These are phyloP conservation scores for Xiphydria camelus DNA, from an alignment of 2,888 invertebrate species.

Conservation along the genomic window DNA sequence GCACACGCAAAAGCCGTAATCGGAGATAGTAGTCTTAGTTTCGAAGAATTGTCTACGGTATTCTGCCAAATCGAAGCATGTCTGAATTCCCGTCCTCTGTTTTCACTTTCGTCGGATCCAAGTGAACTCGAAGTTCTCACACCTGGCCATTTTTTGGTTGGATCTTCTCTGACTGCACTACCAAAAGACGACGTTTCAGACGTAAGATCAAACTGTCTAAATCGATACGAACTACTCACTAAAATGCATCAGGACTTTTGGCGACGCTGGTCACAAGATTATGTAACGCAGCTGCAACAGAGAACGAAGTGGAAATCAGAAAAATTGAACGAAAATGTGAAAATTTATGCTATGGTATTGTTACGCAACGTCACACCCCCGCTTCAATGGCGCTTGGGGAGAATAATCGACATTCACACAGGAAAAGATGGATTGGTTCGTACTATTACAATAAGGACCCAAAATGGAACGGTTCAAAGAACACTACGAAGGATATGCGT, in stretches of 20 bases:
- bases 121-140: constrained; percentile 23
- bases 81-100: constrained; percentile 25
- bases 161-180: constrained; percentile 23
- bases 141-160: constrained; percentile 33
- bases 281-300: constrained; percentile 14
- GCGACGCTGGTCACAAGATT: constrained; percentile 23
- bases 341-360: neutral
- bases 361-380: constrained; percentile 18
- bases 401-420: constrained; percentile 15
- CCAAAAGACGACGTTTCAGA: constrained; percentile 23
- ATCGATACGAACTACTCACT: constrained; percentile 24
- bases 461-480: constrained; percentile 17
- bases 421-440: constrained; percentile 21
- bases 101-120: constrained; percentile 24
- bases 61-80: constrained; percentile 22
- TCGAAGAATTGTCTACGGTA: constrained; percentile 33
- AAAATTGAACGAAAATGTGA: neutral
- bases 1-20: constrained; percentile 29
- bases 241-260: constrained; percentile 27
- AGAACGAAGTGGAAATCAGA: constrained; percentile 11
- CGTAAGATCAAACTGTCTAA: constrained; percentile 22
- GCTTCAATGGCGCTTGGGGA: constrained; percentile 20
- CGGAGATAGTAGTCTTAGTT: constrained; percentile 26
- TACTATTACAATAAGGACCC: constrained; percentile 20
- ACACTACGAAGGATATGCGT: constrained; percentile 22